Base-by-base conservation (phyloP, 2,888 invertebrate genomes). In the Eupeodes latifasciatus region DNA sequence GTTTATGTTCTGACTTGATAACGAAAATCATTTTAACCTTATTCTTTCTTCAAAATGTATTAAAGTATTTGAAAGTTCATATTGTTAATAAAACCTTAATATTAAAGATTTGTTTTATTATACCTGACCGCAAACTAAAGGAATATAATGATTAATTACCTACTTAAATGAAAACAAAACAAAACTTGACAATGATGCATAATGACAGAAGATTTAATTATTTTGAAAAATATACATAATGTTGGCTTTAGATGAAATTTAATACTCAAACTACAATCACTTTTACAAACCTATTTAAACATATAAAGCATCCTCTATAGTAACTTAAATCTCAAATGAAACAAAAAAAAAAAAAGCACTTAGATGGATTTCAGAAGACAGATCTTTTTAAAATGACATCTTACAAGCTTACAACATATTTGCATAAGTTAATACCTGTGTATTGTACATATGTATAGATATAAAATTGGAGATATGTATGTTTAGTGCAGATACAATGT, bases 121-220 rank as follows among this genome's bases (percentile, higher is more conserved):
- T 19, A 27, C 27, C 27, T 36, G 10, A 44, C 62, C 62, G 19
- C 64, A 61, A 61, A 40, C 61, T 40, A n/a, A 61, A 40, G 6
- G 4, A 5, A 5, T 40, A 5, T n/a, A 40, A 27, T 4, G n/a
- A 10, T 36, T 61, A 59, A 61, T 61, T 61, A 47, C 64, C 9
- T 40, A 40, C 9, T 40, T 40, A 40, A 5, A 47, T 64, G 19
- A 12, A 47, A 19, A 19, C 12, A 44, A 64, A 16, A 16, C 19
- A 19, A 49, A 12, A 47, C 47, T 6, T 27, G 14, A 49, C 19
- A 47, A 1, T 27, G 2, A 34, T 49, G 34, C 49, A 19, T 49
- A 49, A 10, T 49, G 49, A 66, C 66, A 66, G 34, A 44, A 62
- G 11, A 62, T 44, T 62, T 62, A 62, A 62, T 44, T 62, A 40